Conservation (phyloP, 2,113 vertebrate genomes). For the Fulica atra region DNA sequence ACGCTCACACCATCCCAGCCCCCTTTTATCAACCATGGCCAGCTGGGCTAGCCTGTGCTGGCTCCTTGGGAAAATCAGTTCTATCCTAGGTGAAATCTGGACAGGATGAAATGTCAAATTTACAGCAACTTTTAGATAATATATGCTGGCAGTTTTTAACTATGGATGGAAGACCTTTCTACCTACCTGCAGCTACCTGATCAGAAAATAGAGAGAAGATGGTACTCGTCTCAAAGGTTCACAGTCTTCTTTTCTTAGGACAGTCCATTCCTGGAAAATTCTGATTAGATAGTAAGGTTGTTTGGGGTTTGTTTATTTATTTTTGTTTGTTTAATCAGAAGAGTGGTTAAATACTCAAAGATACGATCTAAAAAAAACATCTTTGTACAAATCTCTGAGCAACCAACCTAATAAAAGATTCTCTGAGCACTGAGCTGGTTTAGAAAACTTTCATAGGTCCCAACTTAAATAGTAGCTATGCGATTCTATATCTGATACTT, state of each 20-base stretch:
- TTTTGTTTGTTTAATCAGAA: neutral
- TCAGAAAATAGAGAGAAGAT: neutral
- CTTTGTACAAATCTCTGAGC: neutral
- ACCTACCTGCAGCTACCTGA: neutral
- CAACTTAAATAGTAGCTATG: neutral
- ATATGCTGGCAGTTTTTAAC: fast-evolving
- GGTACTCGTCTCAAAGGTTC: neutral
- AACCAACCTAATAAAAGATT: neutral
- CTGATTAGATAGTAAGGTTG: neutral
- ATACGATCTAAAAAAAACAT: neutral
- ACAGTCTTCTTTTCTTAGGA: neutral
- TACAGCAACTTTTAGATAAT: neutral
- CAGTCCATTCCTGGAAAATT: neutral
- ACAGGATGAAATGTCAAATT: neutral
- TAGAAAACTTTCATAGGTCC: neutral
- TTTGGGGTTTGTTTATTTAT: neutral
- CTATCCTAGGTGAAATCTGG: too few relatives aligned
- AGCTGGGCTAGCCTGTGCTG: too few relatives aligned
- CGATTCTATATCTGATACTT: neutral
- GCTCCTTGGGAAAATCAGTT: too few relatives aligned
- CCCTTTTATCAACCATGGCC: too few relatives aligned
- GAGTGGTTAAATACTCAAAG: neutral
- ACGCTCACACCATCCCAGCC: too few relatives aligned
- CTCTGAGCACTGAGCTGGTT: neutral
- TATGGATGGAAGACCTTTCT: neutral